Evolutionary conservation across 2,888 invertebrate genomes (phyloP).

Genomic region (Dynastes maya): DNA sequence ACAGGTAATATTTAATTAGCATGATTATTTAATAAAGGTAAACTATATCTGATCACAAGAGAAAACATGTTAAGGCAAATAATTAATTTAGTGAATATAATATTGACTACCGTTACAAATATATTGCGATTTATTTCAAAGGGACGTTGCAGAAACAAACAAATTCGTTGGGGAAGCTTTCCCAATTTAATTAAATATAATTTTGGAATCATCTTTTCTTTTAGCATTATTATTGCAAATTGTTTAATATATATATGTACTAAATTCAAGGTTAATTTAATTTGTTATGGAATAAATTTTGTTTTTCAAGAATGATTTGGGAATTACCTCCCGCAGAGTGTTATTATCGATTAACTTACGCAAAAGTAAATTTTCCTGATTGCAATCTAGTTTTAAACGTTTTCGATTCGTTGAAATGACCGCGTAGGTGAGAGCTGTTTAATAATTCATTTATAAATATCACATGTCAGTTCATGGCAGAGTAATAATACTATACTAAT

Average conservation of each 20-base stretch:
- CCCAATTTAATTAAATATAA: background rate
- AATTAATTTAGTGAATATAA: too few relatives aligned
- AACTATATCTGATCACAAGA: background rate
- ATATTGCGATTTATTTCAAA: too few relatives aligned
- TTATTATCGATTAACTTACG: slow-evolving; percentile 5
- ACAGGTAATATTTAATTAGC: too few relatives aligned
- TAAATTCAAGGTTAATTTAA: slow-evolving; percentile 7
- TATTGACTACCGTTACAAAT: too few relatives aligned
- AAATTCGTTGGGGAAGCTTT: background rate
- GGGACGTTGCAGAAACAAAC: background rate
- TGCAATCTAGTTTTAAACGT: slow-evolving; percentile 10
- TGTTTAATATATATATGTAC: background rate
- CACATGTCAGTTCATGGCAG: background rate
- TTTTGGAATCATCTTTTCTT: background rate
- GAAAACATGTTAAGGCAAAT: too few relatives aligned
- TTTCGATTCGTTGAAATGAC: background rate
- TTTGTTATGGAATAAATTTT: slow-evolving; percentile 13
- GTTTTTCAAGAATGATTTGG: slow-evolving; percentile 2
- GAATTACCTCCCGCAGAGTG: slow-evolving; percentile 10
- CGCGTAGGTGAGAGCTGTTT: slow-evolving; percentile 5
- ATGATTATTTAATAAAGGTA: too few relatives aligned
- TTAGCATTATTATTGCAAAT: background rate
- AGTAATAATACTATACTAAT: slow-evolving; percentile 18
- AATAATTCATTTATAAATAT: slow-evolving; percentile 16
- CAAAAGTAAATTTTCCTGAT: slow-evolving; percentile 18